Evolutionary conservation across 37 sponge, comb jelly and placozoan species (phyloP), one percentile per base, ranked within the genome.

Genomic region (Theonella swinhoei): DNA sequence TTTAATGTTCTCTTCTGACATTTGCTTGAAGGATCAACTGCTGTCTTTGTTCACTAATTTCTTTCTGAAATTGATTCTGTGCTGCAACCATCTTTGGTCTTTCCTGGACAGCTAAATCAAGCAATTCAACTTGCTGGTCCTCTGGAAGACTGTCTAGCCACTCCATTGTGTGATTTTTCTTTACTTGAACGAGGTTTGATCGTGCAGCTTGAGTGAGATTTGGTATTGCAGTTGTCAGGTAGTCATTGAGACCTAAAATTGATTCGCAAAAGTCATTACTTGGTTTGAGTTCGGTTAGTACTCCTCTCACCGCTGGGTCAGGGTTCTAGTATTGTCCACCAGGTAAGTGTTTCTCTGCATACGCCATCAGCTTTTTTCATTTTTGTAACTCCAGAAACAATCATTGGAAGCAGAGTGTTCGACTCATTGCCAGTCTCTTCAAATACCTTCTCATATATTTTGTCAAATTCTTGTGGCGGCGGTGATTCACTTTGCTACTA

Each of bases 321-420:
- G 83, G 83, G 58, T 82, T 64, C 83, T 74, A 82, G 33, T 82
- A 82, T 9, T 70, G 28, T 3, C 83, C 83, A 39, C 64, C 64
- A 59, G 83, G 83, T 11, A 82, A 24, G 23, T 82, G 69, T 22
- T 82, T 67, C 17, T 82, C 43, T 42, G 83, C 83, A 82, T 82
- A 82, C 17, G 64, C 29, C 4, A 1, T 37, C 35, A 82, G 36
- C 32, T 82, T 82, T 17, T 2, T 37, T 71, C 83, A 82, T 82
- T 71, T 30, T 71, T 28, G 5, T 28, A 34, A 74, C 83, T 42
- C 83, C 83, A 4, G 42, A 25, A n/a, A n/a, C n/a, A n/a, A n/a
- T n/a, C n/a, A n/a, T n/a, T 42, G 68, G 30, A 32, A 29, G 38
- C 29, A 82, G 24, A 3, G 41, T 4, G 11, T 67, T 33, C 31